Base-by-base conservation (phyloP, 1,140 invertebrate species). In the Phenacoccus solenopsis region DNA sequence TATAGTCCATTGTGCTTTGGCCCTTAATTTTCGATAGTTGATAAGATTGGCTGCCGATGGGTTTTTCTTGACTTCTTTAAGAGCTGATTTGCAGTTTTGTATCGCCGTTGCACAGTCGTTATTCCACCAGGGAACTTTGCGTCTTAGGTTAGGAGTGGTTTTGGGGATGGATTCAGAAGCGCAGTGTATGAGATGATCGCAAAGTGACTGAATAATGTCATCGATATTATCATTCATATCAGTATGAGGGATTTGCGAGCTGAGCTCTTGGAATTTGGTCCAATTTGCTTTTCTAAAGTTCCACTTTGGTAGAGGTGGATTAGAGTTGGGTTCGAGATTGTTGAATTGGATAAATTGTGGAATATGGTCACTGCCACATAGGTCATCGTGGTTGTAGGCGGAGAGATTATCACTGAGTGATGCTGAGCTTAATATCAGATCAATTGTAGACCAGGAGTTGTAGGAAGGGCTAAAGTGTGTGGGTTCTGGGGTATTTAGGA, bases 191-290 rank as follows among this genome's bases (percentile, higher is more conserved):
- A 56, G 27, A 1, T 30, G 38, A 25, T 16, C 24, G 49, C 24
- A 38, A 24, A 25, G 16, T 69, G 9, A 13, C 35, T 24, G 5
- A 13, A 32, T 13, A 32, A 32, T 13, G 5, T 5, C 13, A 13
- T 69, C 68, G 49, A 69, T 69, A 56, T 69, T 49, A 38, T 69
- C 20, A 69, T 69, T 38, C 20, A 69, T 38, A 27, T 69, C 38
- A 12, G 35, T 35, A 38, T 69, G 30, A 5, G 35, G 49, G 27
- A 20, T 24, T 27, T 38, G 27, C 35, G 32, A 69, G 10, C 28
- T 7, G 12, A 57, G 9, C 28, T 69, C 56, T 69, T 69, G 24
- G 28, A 56, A 27, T 25, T 49, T 69, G 30, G 30, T 7, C 35
- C 38, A 56, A 28, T 69, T 57, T 57, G 38, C 10, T 28, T 69